phyloP scores from a whole-genome alignment of 2,888 invertebrate species.

The Eucriotettix oculatus region DNA sequence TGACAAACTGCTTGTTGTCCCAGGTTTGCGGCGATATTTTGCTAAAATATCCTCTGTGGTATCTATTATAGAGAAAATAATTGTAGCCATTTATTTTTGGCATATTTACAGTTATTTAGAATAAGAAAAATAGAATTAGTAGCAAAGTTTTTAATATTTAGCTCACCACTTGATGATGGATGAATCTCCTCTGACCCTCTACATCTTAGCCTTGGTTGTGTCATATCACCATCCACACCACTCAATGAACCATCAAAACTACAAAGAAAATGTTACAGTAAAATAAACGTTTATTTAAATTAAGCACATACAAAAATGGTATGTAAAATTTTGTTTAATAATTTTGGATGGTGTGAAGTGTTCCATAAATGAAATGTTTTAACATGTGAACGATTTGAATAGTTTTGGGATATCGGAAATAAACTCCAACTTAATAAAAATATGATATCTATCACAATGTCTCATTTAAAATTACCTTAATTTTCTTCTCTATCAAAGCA shows the following conservation, averaged over 20 bases:
- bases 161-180: constrained; percentile 8
- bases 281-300: not conserved
- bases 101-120: not conserved
- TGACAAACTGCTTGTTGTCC: constrained; percentile 19
- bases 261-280: not conserved
- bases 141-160: not conserved
- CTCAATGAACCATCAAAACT: constrained; percentile 21
- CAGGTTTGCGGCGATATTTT: constrained; percentile 66
- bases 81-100: no score
- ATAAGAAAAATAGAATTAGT: not conserved
- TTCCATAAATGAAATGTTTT: no score
- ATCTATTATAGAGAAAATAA: constrained; percentile 32
- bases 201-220: constrained; percentile 14
- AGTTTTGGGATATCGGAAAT: no score
- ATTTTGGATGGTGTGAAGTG: no score
- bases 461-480: no score
- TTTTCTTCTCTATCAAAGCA: no score
- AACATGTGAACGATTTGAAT: no score
- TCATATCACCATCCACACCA: constrained; percentile 19
- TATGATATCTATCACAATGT: no score
- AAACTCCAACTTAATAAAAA: no score
- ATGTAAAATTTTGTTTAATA: no score
- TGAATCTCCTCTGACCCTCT: constrained; percentile 25
- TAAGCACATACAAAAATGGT: no score
- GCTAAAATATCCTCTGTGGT: constrained; percentile 85